Percentiles rank a stretch among this genome's conserved stretches.
These are phyloP conservation scores for Sebastes kiyomatsui DNA, from an alignment of 2,797 vertebrate genomes.

Conservation along the genomic window DNA sequence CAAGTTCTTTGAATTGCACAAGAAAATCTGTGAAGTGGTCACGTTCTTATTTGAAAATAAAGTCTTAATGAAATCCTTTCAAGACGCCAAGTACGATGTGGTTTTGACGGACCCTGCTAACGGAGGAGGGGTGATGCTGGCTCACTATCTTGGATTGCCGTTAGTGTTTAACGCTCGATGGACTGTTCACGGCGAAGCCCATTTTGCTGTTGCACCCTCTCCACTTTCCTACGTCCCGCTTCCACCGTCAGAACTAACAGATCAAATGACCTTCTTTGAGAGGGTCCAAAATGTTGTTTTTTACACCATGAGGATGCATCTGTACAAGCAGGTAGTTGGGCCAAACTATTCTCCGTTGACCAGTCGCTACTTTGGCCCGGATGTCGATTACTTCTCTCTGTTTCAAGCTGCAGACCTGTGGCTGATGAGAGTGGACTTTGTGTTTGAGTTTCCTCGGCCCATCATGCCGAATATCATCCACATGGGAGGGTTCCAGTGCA, in stretches of 20 bases:
- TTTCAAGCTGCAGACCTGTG: constrained; percentile 78
- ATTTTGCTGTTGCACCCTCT: constrained; percentile 60
- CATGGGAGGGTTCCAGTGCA: constrained; percentile 79
- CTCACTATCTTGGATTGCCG: constrained; percentile 63
- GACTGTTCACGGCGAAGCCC: constrained; percentile 57
- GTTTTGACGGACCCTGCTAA: constrained; percentile 70
- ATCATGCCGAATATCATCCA: constrained; percentile 81
- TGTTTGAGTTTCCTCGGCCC: constrained; percentile 76
- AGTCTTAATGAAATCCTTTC: constrained; percentile 40
- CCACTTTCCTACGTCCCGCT: constrained; percentile 56
- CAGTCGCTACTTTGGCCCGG: constrained; percentile 38
- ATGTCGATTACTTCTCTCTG: constrained; percentile 53
- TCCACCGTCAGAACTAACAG: constrained; percentile 22
- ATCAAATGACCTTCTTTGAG: constrained; percentile 54
- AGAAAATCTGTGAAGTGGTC: constrained; percentile 38
- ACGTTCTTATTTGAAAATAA: constrained; percentile 51
- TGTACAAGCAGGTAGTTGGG: constrained; percentile 47
- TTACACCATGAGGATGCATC: constrained; percentile 47
- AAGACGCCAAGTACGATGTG: constrained; percentile 46
- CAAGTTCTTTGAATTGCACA: constrained; percentile 48
- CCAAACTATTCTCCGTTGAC: constrained; percentile 50
- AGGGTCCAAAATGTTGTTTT: constrained; percentile 51
- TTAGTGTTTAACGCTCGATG: constrained; percentile 58
- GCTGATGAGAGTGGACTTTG: constrained; percentile 80
- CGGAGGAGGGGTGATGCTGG: constrained; percentile 63